phyloP scores from a whole-genome alignment of 1,140 invertebrate genomes.

The Babylonia areolata region DNA sequence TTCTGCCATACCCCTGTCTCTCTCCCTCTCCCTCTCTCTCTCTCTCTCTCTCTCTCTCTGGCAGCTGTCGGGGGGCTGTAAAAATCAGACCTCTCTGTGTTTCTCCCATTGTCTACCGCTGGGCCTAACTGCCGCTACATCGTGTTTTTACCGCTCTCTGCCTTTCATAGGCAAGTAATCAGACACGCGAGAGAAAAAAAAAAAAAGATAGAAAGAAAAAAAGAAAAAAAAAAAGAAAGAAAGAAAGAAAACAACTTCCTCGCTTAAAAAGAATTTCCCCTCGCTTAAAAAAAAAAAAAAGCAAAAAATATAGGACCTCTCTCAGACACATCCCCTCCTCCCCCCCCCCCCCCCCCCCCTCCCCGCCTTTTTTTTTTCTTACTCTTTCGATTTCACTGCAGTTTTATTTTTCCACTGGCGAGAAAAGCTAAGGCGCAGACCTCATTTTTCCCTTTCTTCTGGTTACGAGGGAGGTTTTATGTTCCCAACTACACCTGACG shows the following conservation, averaged over 20 bases:
- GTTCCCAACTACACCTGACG: conserved; percentile 35
- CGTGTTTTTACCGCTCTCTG: conserved; percentile 26
- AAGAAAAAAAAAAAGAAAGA: too few relatives aligned
- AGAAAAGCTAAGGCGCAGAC: not conserved
- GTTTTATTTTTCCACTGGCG: not conserved
- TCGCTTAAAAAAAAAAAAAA: not conserved
- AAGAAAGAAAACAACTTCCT: too few relatives aligned
- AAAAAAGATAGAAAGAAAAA: too few relatives aligned
- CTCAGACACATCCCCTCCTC: not conserved
- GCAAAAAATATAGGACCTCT: too few relatives aligned
- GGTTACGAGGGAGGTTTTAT: conserved; percentile 13
- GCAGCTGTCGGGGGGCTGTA: conserved; percentile 24
- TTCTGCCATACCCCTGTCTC: too few relatives aligned
- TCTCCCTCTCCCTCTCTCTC: too few relatives aligned
- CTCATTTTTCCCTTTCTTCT: not conserved
- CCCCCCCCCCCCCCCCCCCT: not conserved
- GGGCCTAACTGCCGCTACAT: conserved; percentile 20
- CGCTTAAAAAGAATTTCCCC: too few relatives aligned
- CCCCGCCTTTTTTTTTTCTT: conserved; percentile 1
- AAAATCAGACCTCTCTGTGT: conserved; percentile 18
- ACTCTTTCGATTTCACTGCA: conserved; percentile 11
- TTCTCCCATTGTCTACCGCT: conserved; percentile 40
- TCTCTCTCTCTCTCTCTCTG: too few relatives aligned
- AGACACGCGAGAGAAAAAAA: conserved; percentile 7
- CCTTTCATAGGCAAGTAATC: not conserved